Evolutionary conservation across 1,140 invertebrate species (phyloP).

Genomic region (Bombus breviceps): DNA sequence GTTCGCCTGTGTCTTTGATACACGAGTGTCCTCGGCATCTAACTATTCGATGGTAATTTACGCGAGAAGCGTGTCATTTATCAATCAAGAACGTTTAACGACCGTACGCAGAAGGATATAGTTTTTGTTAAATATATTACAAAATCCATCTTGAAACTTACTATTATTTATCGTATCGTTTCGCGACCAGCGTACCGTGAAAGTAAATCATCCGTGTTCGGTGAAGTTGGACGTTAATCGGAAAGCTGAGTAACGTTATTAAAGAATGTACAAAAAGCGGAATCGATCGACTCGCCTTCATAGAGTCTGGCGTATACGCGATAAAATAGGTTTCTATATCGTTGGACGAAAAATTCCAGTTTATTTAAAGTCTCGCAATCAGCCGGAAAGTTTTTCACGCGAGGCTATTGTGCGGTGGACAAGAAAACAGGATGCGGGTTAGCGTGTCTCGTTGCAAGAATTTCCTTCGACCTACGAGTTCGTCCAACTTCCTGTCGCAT

Average conservation of each 20-base stretch:
- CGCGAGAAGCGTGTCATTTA: not conserved
- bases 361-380: not conserved
- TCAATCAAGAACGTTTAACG: not conserved
- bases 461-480: not conserved
- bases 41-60: not conserved
- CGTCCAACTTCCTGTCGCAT: not conserved
- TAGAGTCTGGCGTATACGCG: too few relatives aligned
- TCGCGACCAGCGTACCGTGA: too few relatives aligned
- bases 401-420: not conserved
- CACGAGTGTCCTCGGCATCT: not conserved
- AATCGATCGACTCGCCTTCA: too few relatives aligned
- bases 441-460: slow-evolving; percentile 8
- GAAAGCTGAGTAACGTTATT: too few relatives aligned
- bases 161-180: too few relatives aligned
- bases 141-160: too few relatives aligned
- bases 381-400: not conserved
- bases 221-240: too few relatives aligned
- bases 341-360: not conserved
- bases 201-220: too few relatives aligned
- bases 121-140: not conserved
- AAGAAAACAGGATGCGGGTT: slow-evolving; percentile 22
- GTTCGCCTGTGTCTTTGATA: not conserved
- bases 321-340: too few relatives aligned
- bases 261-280: too few relatives aligned
- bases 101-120: too few relatives aligned